These are phyloP conservation scores for Hedya salicella DNA, from an alignment of 2,888 invertebrate genomes.

Conservation along the genomic window DNA sequence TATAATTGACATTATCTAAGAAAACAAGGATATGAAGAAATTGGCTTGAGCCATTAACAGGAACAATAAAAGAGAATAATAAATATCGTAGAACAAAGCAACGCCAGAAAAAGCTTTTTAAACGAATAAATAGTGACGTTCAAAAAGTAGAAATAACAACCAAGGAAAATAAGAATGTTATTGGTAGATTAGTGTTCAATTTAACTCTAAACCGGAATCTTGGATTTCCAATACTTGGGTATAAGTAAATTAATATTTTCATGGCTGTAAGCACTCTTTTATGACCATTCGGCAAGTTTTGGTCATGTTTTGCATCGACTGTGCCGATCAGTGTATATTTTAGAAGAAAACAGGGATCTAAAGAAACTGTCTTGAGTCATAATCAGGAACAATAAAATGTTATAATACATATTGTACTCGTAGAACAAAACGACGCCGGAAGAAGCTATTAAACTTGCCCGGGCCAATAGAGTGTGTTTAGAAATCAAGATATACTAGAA, in stretches of 20 bases:
- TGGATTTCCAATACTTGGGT: too few species aligned
- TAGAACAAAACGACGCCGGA: slow-evolving; percentile 52
- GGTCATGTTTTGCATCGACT: too few species aligned
- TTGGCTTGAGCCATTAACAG: slow-evolving; percentile 43
- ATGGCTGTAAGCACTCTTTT: too few species aligned
- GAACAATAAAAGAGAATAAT: slow-evolving; percentile 49
- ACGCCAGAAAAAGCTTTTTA: slow-evolving; percentile 61
- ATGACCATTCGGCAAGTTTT: too few species aligned
- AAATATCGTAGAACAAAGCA: slow-evolving; percentile 33
- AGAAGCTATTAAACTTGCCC: slow-evolving; percentile 60
- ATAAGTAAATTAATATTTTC: too few species aligned
- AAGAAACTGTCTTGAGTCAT: slow-evolving; percentile 19
- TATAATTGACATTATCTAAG: too few species aligned
- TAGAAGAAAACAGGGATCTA: neutral
- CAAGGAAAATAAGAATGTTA: too few species aligned
- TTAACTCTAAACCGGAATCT: too few species aligned
- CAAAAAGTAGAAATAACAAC: too few species aligned
- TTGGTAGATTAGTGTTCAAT: too few species aligned
- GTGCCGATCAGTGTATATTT: too few species aligned
- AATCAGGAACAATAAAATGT: slow-evolving; percentile 51
- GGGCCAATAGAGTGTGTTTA: slow-evolving; percentile 44
- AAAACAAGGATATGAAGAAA: neutral
- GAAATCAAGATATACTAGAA: slow-evolving; percentile 5
- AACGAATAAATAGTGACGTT: too few species aligned
- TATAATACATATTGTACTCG: slow-evolving; percentile 24